These are phyloP conservation scores for Epistrophe grossulariae DNA, from an alignment of 2,888 invertebrate species.

Conservation along the genomic window DNA sequence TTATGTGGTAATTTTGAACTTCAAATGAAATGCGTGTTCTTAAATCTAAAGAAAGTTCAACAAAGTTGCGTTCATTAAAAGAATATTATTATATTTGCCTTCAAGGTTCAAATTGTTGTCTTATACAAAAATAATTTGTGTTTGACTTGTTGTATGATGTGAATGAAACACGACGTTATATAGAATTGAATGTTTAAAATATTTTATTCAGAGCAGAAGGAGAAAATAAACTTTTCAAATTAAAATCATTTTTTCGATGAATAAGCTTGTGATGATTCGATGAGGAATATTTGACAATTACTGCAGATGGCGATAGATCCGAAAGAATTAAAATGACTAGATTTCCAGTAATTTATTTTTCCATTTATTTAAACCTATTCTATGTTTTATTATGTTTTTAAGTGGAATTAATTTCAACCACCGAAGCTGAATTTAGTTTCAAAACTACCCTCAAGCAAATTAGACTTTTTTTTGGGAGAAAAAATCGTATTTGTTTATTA, in stretches of 20 bases:
- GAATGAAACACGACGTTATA: too few relatives aligned
- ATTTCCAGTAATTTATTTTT: not conserved
- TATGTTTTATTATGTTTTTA: not conserved
- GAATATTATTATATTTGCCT: not conserved
- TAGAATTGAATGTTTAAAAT: too few relatives aligned
- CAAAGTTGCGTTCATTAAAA: not conserved
- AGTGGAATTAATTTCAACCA: not conserved
- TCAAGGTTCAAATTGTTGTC: not conserved
- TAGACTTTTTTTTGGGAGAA: not conserved
- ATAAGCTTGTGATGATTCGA: not conserved
- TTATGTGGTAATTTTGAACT: not conserved
- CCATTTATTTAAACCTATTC: not conserved
- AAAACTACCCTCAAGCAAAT: not conserved
- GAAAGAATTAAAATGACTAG: not conserved
- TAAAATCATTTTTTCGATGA: not conserved
- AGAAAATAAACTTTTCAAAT: not conserved
- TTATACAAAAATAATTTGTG: too few relatives aligned
- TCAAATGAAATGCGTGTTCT: not conserved
- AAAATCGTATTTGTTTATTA: not conserved
- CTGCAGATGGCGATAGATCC: too few relatives aligned
- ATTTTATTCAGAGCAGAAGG: too few relatives aligned
- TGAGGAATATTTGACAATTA: not conserved
- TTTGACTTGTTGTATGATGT: not conserved
- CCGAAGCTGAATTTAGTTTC: not conserved
- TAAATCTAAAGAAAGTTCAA: slow-evolving; percentile 1